phyloP scores from a whole-genome alignment of 2,888 invertebrate genomes.

The Folsomia candida region DNA sequence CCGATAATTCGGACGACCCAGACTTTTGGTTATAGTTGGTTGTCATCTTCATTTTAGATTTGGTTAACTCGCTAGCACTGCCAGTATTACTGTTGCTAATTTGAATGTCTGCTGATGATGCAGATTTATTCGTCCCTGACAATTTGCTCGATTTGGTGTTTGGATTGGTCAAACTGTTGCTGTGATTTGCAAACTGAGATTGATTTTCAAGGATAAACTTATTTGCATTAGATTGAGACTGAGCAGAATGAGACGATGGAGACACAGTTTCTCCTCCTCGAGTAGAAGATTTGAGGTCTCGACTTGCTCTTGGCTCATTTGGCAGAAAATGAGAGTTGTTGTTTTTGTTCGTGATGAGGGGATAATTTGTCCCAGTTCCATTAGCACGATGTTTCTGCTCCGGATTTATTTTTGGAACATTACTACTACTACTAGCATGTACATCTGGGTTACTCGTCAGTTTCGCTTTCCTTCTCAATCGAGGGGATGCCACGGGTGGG shows the following conservation, averaged over 20 bases:
- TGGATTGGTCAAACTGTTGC: not conserved
- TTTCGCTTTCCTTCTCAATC: slow-evolving; percentile 42
- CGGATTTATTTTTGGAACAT: slow-evolving; percentile 47
- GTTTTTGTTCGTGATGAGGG: slow-evolving; percentile 6
- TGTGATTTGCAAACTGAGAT: not conserved
- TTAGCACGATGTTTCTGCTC: slow-evolving; percentile 23
- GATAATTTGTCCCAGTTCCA: slow-evolving; percentile 38
- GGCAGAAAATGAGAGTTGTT: slow-evolving; percentile 13
- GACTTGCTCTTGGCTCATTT: slow-evolving; percentile 30
- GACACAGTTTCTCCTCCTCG: not conserved
- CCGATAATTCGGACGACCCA: too few relatives aligned
- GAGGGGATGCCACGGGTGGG: slow-evolving; percentile 41
- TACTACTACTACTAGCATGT: not conserved
- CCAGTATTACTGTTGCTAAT: too few relatives aligned
- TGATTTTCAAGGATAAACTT: slow-evolving; percentile 1
- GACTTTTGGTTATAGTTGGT: slow-evolving; percentile 1
- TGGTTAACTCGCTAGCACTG: not conserved
- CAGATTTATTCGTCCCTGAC: not conserved
- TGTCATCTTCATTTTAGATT: not conserved
- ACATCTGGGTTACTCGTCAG: slow-evolving; percentile 1
- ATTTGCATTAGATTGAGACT: not conserved
- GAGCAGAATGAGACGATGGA: too few relatives aligned
- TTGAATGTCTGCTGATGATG: not conserved
- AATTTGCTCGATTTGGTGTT: too few relatives aligned
- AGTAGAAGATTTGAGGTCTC: not conserved